phyloP scores from a whole-genome alignment of 1,140 invertebrate species.

The Calliphora vicina region DNA sequence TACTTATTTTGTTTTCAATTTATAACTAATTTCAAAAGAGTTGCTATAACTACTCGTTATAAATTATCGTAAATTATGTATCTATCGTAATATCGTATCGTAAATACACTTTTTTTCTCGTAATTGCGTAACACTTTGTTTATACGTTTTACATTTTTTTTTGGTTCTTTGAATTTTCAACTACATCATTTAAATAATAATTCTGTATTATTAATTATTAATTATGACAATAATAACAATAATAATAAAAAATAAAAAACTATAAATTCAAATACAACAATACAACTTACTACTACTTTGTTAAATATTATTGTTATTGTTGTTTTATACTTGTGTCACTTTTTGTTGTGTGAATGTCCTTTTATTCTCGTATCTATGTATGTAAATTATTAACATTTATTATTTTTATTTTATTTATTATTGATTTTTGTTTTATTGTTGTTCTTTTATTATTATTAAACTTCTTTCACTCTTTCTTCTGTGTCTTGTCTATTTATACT shows the following conservation, averaged over 20 bases:
- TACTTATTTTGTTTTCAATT: constrained; percentile 1
- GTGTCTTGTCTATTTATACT: not conserved
- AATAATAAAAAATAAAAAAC: not conserved
- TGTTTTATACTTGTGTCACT: not conserved
- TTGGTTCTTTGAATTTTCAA: not conserved
- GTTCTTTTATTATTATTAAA: not conserved
- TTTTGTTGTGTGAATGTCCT: not conserved
- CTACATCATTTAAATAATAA: no score
- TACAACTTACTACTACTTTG: not conserved
- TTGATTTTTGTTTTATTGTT: not conserved
- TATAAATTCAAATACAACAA: not conserved
- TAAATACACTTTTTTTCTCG: constrained; percentile 14
- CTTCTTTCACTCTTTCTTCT: not conserved
- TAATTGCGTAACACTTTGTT: not conserved
- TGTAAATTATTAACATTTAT: not conserved
- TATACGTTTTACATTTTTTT: not conserved
- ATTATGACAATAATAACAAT: not conserved
- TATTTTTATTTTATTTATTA: not conserved
- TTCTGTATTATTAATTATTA: not conserved
- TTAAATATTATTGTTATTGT: not conserved
- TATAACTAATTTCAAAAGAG: constrained; percentile 5
- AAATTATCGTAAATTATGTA: not conserved
- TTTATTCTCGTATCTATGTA: not conserved
- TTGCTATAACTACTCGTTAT: constrained; percentile 9
- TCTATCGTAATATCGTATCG: not conserved